Evolutionary conservation across 1,140 invertebrate genomes (phyloP).

Genomic region (Cyphomyrmex costatus): DNA sequence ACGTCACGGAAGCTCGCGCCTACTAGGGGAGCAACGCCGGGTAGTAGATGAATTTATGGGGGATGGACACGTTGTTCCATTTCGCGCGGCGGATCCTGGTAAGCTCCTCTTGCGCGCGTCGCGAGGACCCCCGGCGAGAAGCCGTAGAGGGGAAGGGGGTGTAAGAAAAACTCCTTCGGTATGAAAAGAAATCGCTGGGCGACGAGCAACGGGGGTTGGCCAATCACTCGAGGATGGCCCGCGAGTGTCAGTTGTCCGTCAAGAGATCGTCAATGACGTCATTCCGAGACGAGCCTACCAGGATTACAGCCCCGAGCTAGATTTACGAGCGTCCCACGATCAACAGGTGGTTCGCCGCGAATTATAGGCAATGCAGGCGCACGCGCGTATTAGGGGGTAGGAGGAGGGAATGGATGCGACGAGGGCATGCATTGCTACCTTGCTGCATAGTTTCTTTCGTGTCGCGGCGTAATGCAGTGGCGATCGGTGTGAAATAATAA

Average conservation of each 20-base stretch:
- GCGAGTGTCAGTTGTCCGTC: constrained; percentile 83
- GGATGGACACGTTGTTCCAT: constrained; percentile 58
- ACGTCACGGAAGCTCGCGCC: constrained; percentile 81
- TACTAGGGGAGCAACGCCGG: constrained; percentile 84
- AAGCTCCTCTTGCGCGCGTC: constrained; percentile 70
- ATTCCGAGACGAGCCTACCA: constrained; percentile 86
- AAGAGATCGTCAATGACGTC: constrained; percentile 86
- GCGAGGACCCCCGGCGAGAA: constrained; percentile 4
- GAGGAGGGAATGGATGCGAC: neutral
- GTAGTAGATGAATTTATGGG: constrained; percentile 80
- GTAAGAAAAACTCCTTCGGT: constrained; percentile 53
- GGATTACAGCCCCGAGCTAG: constrained; percentile 85
- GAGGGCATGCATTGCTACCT: neutral
- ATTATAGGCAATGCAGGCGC: neutral
- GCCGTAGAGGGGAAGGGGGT: neutral
- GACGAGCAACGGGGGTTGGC: constrained; percentile 12
- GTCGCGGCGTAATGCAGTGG: neutral
- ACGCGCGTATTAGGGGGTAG: neutral
- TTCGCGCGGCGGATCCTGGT: constrained; percentile 74
- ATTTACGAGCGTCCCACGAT: constrained; percentile 83
- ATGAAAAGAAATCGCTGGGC: constrained; percentile 13
- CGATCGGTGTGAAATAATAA: neutral
- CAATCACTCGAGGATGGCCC: constrained; percentile 57
- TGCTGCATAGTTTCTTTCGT: neutral
- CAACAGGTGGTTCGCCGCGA: constrained; percentile 81